phyloP scores from a whole-genome alignment of 2,797 vertebrate species.

The Anguilla pacifica region DNA sequence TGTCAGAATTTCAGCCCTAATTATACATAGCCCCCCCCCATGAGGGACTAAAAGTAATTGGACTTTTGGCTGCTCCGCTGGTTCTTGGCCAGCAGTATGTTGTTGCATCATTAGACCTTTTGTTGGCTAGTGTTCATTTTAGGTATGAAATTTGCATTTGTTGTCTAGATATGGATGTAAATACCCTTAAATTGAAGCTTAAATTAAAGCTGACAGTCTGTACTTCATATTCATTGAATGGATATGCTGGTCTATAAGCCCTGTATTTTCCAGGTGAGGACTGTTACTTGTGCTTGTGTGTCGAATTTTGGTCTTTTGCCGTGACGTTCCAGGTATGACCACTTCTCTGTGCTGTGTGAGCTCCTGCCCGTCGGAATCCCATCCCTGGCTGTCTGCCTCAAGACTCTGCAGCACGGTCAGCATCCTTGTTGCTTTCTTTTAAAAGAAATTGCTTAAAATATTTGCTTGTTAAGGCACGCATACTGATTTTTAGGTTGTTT shows the following conservation, averaged over 20 bases:
- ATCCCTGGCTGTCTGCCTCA: conserved; percentile 71
- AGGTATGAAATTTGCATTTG: too few relatives aligned
- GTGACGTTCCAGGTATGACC: conserved; percentile 65
- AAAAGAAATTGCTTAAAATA: not conserved
- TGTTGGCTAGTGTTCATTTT: too few relatives aligned
- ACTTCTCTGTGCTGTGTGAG: conserved; percentile 74
- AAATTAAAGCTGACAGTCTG: too few relatives aligned
- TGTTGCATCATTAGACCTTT: too few relatives aligned
- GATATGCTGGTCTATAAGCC: too few relatives aligned
- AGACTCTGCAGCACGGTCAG: conserved; percentile 64
- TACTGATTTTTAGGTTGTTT: not conserved
- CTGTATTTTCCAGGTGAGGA: not conserved
- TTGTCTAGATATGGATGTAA: too few relatives aligned
- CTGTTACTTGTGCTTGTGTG: not conserved
- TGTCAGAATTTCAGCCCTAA: too few relatives aligned
- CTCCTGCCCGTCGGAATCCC: conserved; percentile 73
- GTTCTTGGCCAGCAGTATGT: too few relatives aligned
- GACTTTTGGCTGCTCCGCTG: too few relatives aligned
- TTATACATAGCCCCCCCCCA: too few relatives aligned
- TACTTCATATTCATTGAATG: not conserved
- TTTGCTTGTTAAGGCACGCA: not conserved
- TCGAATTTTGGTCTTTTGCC: not conserved
- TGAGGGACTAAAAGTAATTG: too few relatives aligned
- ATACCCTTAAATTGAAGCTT: too few relatives aligned
- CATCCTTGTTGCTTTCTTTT: not conserved